Percentiles rank a stretch among this genome's conserved stretches.
Conservation (phyloP, 2,888 invertebrate genomes). For the Eupithecia inturbata region DNA sequence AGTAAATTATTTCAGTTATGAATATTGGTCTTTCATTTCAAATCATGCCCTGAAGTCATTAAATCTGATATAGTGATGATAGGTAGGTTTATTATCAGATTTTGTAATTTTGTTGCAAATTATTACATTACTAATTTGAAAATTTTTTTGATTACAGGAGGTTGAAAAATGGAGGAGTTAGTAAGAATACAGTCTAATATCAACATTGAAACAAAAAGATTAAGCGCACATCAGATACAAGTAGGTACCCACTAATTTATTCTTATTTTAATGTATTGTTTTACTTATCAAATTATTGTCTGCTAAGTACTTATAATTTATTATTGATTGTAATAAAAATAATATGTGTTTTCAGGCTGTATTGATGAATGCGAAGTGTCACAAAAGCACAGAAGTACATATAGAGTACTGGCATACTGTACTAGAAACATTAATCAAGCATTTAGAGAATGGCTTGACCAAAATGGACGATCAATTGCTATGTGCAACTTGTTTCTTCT, state of each 20-base stretch:
- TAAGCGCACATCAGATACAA: conserved; percentile 57
- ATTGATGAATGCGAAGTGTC: conserved; percentile 55
- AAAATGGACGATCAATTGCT: conserved; percentile 74
- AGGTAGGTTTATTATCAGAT: conserved; percentile 12
- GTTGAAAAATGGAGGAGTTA: conserved; percentile 54
- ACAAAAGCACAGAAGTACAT: conserved; percentile 36
- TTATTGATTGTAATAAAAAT: neutral
- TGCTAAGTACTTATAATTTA: neutral
- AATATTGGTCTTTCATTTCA: conserved; percentile 63
- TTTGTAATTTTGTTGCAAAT: neutral
- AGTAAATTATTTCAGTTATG: conserved; percentile 69
- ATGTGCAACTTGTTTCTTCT: conserved; percentile 73
- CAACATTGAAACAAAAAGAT: conserved; percentile 33
- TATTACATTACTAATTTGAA: conserved; percentile 19
- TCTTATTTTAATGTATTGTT: neutral
- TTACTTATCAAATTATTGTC: neutral
- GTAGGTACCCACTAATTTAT: conserved; percentile 45
- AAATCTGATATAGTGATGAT: conserved; percentile 9
- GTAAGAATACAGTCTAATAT: conserved; percentile 35
- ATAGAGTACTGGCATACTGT: conserved; percentile 53
- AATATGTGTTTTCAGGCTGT: conserved; percentile 60
- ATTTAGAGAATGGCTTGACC: conserved; percentile 59
- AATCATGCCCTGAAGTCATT: neutral
- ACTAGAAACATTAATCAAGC: conserved; percentile 61
- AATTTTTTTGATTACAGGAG: conserved; percentile 48